Conservation (phyloP, 2,113 vertebrate genomes). For the Deroptyus accipitrinus region DNA sequence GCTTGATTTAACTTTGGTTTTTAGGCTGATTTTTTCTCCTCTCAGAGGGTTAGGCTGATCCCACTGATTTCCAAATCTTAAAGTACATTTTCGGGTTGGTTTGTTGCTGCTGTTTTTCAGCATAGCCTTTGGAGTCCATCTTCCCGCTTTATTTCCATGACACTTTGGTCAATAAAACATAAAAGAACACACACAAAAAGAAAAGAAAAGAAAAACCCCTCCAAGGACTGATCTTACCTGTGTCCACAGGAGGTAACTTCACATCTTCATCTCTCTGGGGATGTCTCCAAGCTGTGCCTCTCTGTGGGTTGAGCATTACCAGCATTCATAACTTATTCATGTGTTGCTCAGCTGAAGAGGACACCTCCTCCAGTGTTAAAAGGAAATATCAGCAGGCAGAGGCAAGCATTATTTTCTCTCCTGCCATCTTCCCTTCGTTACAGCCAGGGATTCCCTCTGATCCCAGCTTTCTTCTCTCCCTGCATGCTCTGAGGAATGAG, state of each 20-base stretch:
- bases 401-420: not conserved
- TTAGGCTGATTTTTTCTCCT: not conserved
- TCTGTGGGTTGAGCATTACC: not conserved
- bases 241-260: not conserved
- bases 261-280: not conserved
- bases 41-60: not conserved
- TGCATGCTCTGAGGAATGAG: not conserved
- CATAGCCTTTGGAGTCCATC: not conserved
- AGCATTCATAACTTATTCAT: not conserved
- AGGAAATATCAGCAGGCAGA: not conserved
- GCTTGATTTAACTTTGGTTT: not conserved
- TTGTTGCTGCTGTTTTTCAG: not conserved
- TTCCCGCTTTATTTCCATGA: not conserved
- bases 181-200: not conserved
- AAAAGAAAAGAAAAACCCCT: not conserved
- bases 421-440: not conserved
- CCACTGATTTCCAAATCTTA: not conserved
- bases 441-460: not conserved
- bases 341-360: not conserved
- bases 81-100: not conserved
- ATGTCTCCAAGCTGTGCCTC: not conserved
- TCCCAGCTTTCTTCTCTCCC: not conserved
- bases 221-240: not conserved
- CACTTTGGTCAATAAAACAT: not conserved
- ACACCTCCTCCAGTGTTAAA: not conserved